A percentile compares a stretch with the other conserved stretches of the same genome.
phyloP scores from a whole-genome alignment of 2,797 vertebrate species.

The Chelon auratus region DNA sequence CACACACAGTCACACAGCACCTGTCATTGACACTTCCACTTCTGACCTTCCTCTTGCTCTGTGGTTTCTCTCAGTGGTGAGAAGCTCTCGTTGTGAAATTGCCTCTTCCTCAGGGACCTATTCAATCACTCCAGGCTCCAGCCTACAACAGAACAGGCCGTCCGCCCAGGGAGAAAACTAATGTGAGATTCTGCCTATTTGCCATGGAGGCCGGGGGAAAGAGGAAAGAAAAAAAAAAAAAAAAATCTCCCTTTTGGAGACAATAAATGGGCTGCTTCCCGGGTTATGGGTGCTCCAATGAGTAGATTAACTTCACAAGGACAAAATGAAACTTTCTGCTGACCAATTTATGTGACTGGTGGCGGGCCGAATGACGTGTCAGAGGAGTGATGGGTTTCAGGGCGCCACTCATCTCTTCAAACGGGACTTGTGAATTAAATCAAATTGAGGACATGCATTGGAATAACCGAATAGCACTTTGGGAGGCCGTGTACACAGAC shows the following conservation, averaged over 20 bases:
- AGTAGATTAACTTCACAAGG: constrained; percentile 79
- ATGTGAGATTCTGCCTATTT: constrained; percentile 70
- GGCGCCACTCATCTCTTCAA: constrained; percentile 65
- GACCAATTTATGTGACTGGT: constrained; percentile 75
- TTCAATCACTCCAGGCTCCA: constrained; percentile 80
- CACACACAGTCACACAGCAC: constrained; percentile 22
- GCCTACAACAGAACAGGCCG: constrained; percentile 66
- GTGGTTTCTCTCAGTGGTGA: constrained; percentile 56
- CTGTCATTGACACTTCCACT: constrained; percentile 34
- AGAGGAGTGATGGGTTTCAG: constrained; percentile 51
- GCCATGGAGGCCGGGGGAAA: constrained; percentile 62
- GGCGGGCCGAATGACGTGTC: constrained; percentile 54
- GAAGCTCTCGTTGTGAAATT: constrained; percentile 73
- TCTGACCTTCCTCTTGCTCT: constrained; percentile 36
- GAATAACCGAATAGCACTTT: constrained; percentile 75
- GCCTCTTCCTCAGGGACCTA: constrained; percentile 74
- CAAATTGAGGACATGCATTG: constrained; percentile 74
- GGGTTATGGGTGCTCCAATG: constrained; percentile 65
- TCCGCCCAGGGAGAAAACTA: constrained; percentile 70
- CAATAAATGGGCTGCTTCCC: constrained; percentile 64
- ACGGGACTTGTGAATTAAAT: constrained; percentile 66
- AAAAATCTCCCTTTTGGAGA: constrained; percentile 45
- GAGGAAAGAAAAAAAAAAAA: constrained; percentile 52
- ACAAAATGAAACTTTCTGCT: constrained; percentile 77
- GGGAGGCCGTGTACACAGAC: constrained; percentile 64